These are phyloP conservation scores for Eptesicus fuscus DNA, from an alignment of 2,113 vertebrate genomes.

Conservation along the genomic window DNA sequence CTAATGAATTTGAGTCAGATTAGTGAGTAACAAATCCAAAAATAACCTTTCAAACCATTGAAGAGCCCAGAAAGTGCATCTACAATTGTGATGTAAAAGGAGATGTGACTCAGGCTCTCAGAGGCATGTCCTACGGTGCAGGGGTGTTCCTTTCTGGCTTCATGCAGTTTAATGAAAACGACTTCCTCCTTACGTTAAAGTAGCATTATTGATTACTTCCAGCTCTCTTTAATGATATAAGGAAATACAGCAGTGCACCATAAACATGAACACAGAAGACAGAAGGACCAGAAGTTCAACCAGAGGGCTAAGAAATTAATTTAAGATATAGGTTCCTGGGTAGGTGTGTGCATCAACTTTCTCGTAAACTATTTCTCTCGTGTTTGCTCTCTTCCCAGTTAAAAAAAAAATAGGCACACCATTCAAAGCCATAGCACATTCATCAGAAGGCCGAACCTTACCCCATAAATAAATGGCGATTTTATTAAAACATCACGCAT, in stretches of 20 bases:
- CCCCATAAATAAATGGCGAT: conserved; percentile 24
- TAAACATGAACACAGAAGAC: background rate
- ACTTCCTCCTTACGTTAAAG: conserved; percentile 32
- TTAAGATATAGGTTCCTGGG: background rate
- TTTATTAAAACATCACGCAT: conserved; percentile 30
- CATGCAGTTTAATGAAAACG: background rate
- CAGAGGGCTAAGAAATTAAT: conserved; percentile 41
- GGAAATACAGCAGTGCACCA: background rate
- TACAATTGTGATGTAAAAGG: conserved; percentile 39
- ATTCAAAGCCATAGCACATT: background rate
- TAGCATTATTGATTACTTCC: conserved; percentile 28
- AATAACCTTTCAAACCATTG: conserved; percentile 48
- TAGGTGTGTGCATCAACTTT: background rate
- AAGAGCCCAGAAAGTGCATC: background rate
- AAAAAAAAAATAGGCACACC: conserved; percentile 55
- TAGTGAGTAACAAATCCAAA: conserved; percentile 59
- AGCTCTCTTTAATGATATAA: background rate
- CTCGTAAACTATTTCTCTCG: background rate
- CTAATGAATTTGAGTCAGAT: conserved; percentile 33
- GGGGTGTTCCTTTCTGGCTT: background rate
- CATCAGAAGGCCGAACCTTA: background rate
- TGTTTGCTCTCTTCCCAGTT: background rate
- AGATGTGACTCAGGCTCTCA: conserved; percentile 35
- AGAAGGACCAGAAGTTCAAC: background rate
- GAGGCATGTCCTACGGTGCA: background rate